Evolutionary conservation across 2,888 invertebrate species (phyloP), one percentile per base, ranked within the genome.

Genomic region (Protodeltote pygarga): DNA sequence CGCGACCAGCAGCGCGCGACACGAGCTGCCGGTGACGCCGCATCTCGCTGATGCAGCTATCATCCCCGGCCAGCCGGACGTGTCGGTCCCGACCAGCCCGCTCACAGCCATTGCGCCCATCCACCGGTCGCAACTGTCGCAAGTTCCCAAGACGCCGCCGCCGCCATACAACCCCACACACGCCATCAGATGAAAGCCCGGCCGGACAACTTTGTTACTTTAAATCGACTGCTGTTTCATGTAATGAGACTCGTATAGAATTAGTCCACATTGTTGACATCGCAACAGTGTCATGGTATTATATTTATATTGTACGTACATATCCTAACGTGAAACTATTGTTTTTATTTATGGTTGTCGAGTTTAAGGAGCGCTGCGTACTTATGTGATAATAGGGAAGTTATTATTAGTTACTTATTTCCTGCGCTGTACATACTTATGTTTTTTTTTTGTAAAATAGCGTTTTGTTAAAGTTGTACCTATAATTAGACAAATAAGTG

Each of bases 141-240:
- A 76, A 33, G 81, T 92, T 38, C 92, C 92, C 60, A 92, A 92
- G 61, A 92, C 92, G 5, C 92, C 92, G 1, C 92, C 92, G 4
- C 92, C 92, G 10, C 92, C 92, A 2, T 92, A 92, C 77, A 83
- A 91, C 70, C 90, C 92, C 21, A 84, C 85, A 5, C 90, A 91
- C 66, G 81, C 88, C 71, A 89, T 92, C 85, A 92, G 92, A 85
- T 92, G 92, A 92, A 88, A 79, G 71, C 73, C 73, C 73, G 52
- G 73, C 71, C 54, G 62, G 63, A 55, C 61, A 45, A 57, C 62
- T 49, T 63, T 79, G 83, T 73, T 75, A 81, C 85, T 85, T 84
- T 86, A 86, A 87, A 88, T 84, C 87, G 87, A 89, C 90, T 90
- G 89, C 87, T 81, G 88, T 89, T 89, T 87, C 90, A 83, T 89